Base-by-base conservation (phyloP, 2,797 vertebrate species). In the Clarias pachynema region DNA sequence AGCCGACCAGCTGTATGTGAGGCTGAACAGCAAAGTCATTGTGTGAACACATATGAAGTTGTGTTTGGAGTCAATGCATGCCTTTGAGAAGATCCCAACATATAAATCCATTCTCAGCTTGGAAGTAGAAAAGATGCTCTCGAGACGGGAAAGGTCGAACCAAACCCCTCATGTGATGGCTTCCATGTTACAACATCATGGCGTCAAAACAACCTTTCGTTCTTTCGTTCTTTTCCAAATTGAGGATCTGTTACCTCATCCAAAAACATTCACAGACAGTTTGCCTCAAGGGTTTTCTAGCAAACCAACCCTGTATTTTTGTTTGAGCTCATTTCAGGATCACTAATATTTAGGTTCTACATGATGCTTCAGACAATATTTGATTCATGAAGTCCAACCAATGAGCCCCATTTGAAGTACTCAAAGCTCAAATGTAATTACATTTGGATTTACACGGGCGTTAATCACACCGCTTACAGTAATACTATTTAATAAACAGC, bases 21-120 rank as follows among this genome's bases (percentile, higher is more conserved):
- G 29, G 66, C 68, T 86, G 75, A 89, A 86, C 88, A 84, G 86
- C 75, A 53, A 34, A 74, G 73, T 80, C 84, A 73, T 87, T 88
- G 84, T 89, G 84, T 84, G 88, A 90, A 89, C 88, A 84, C 85
- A 78, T 56, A 59, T 66, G 73, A 87, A 83, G 82, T 75, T 80
- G 80, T 87, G 68, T 78, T 83, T 60, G 44, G 81, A 66, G 63
- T 82, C 18, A 69, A 63, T 59, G 86, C 26, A 70, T 82, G 34
- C 82, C 68, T 85, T 87, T 84, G 87, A 89, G 70, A 44, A 65
- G 85, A 68, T 87, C 81, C 83, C 79, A 86, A 77, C 49, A 34
- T 83, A 86, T 85, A 86, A 87, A 88, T 85, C 85, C 77, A 82
- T 88, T 82, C 80, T 79, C 73, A 72, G 85, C 75, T 83, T 85